Base-by-base conservation (phyloP, 2,888 invertebrate species). In the Molorchus minor region DNA sequence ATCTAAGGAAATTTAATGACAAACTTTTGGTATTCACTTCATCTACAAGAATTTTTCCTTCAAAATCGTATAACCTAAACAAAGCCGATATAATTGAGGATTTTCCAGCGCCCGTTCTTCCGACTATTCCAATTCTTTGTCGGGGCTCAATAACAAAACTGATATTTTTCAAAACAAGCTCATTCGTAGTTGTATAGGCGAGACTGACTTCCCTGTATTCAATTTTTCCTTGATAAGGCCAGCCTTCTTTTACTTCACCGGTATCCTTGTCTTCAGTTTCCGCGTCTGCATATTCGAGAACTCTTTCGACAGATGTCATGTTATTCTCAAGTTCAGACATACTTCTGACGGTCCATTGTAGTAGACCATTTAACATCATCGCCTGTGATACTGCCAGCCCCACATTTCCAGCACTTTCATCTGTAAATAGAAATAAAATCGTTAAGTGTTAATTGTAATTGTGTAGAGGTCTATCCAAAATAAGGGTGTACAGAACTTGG, bases 241-340 rank as follows among this genome's bases (percentile, higher is more conserved):
- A 94, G 0, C 84, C 29, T 47, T 61, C 33, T 25, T 62, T 36
- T 1, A 59, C 46, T 44, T 43, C 51, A 12, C 66, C 57, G n/a
- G 61, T 64, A 7, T 41, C 15, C 33, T 43, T 58, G 25, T 62
- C 36, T 69, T 91, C 91, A 0, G 85, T 69, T 1, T 88, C 85
- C 3, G 94, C 77, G 29, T 87, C 85, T 0, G 88, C 86, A 75
- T 95, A 96, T 74, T 95, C 94, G 3, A 92, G 68, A 12, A 92
- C 86, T 79, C 96, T 86, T 80, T 98, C 97, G 0, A 98, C 96
- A 8, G 93, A 90, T 2, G 93, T 94, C 93, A 94, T 92, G 70
- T 89, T 91, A 74, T 93, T 94, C 77, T 80, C 80, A 51, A 80
- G 61, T 64, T 81, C 80, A 5, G 76, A 77, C 67, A 77, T 77